Evolutionary conservation across 2,797 vertebrate species (phyloP).

Genomic region (Coregonus ussuriensis): DNA sequence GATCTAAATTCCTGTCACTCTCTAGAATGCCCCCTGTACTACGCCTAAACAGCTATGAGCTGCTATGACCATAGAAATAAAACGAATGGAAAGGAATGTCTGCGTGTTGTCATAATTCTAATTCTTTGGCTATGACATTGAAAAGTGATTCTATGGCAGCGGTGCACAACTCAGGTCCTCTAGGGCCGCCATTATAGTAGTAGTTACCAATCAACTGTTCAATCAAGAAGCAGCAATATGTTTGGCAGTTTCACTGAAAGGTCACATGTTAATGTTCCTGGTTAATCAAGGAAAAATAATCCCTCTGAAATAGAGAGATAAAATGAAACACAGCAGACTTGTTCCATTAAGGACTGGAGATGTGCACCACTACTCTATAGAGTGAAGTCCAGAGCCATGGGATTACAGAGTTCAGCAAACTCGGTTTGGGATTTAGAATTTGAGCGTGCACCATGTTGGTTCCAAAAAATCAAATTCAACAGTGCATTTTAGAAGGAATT

Average conservation of each 20-base stretch:
- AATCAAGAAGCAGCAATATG: not conserved
- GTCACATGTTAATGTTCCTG: not conserved
- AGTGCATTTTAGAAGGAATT: not conserved
- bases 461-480: not conserved
- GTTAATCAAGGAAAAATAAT: not conserved
- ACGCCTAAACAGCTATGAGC: not conserved
- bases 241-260: not conserved
- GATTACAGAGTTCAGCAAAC: not conserved
- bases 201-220: not conserved
- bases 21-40: not conserved
- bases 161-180: not conserved
- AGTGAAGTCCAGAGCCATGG: not conserved
- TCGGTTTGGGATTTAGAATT: not conserved
- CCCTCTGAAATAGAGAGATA: not conserved
- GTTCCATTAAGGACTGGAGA: not conserved
- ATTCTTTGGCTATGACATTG: not conserved
- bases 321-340: not conserved
- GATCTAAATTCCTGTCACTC: not conserved
- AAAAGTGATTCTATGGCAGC: slow-evolving; percentile 3
- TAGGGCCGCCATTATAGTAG: not conserved
- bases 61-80: slow-evolving; percentile 3
- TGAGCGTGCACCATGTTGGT: not conserved
- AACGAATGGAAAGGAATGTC: not conserved
- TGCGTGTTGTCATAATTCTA: not conserved
- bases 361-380: not conserved